Evolutionary conservation across 92 coral and sea anemone species (phyloP).

Genomic region (Siderastrea siderea): DNA sequence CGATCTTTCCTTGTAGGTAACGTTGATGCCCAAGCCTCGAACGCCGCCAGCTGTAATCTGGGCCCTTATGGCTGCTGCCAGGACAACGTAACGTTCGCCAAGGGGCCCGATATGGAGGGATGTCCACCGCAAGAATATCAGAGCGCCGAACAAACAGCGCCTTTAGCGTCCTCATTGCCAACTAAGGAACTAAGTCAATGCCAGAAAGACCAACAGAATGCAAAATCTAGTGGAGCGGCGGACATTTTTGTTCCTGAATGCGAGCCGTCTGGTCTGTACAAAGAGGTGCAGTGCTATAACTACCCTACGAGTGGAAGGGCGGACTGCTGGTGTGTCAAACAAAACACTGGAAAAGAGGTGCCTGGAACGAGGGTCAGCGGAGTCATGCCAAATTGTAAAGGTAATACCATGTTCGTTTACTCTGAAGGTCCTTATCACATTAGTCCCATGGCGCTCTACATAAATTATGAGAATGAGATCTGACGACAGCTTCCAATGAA

Average conservation of each 20-base stretch:
- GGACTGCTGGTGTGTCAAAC: slow-evolving; percentile 94
- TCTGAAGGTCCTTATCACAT: not conserved
- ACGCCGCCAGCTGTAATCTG: slow-evolving; percentile 67
- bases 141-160: slow-evolving; percentile 19
- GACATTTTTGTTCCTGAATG: slow-evolving; percentile 88
- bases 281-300: slow-evolving; percentile 85
- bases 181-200: slow-evolving; percentile 58
- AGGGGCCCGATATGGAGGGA: slow-evolving; percentile 91
- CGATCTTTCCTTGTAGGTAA: slow-evolving; percentile 26
- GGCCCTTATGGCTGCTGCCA: slow-evolving; percentile 92
- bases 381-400: slow-evolving; percentile 72
- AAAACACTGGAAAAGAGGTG: slow-evolving; percentile 81
- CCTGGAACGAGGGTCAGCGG: slow-evolving; percentile 76
- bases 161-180: not conserved
- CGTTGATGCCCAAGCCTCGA: slow-evolving; percentile 43
- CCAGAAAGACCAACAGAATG: slow-evolving; percentile 55
- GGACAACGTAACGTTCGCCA: slow-evolving; percentile 81
- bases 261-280: slow-evolving; percentile 74
- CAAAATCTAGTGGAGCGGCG: slow-evolving; percentile 58
- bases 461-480: too few relatives aligned
- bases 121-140: slow-evolving; percentile 57
- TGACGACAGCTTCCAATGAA: too few relatives aligned
- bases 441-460: not conserved
- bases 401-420: slow-evolving; percentile 11
- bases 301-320: slow-evolving; percentile 72